Conservation (phyloP, 2,797 vertebrate genomes). For the Catamblyrhynchus diadema region DNA sequence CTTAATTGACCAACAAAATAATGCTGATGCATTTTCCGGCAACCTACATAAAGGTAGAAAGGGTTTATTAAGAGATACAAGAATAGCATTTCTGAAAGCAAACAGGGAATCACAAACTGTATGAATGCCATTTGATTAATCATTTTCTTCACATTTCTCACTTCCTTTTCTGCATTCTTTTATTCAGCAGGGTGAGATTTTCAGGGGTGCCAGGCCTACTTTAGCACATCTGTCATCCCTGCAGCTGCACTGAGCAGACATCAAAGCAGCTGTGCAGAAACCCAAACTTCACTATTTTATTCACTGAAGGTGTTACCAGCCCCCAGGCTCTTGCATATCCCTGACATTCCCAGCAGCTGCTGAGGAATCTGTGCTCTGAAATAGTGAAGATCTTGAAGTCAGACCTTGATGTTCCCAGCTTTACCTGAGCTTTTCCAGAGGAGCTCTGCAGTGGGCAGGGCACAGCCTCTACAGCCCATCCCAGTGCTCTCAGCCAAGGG, state of each 20-base stretch:
- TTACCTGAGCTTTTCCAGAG: neutral
- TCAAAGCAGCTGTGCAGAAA: constrained; percentile 11
- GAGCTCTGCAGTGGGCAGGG: neutral
- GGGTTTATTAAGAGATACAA: neutral
- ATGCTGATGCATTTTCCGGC: neutral
- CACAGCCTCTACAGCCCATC: neutral
- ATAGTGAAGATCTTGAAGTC: neutral
- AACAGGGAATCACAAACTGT: neutral
- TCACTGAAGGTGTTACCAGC: neutral
- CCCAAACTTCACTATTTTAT: neutral
- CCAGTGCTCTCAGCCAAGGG: neutral
- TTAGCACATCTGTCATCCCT: neutral
- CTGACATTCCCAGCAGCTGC: neutral
- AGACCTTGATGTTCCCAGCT: neutral
- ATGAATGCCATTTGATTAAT: neutral
- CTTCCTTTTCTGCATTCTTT: neutral
- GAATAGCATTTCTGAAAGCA: constrained; percentile 11
- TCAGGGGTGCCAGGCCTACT: neutral
- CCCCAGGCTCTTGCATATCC: neutral
- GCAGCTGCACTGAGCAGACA: neutral
- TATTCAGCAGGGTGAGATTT: neutral
- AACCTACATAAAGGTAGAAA: neutral
- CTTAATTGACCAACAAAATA: neutral
- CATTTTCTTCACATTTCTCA: neutral
- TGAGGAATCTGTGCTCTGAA: neutral